Percentiles rank a stretch among this genome's conserved stretches.
phyloP scores from a whole-genome alignment of 2,888 invertebrate genomes.

The Epinotia bilunana region DNA sequence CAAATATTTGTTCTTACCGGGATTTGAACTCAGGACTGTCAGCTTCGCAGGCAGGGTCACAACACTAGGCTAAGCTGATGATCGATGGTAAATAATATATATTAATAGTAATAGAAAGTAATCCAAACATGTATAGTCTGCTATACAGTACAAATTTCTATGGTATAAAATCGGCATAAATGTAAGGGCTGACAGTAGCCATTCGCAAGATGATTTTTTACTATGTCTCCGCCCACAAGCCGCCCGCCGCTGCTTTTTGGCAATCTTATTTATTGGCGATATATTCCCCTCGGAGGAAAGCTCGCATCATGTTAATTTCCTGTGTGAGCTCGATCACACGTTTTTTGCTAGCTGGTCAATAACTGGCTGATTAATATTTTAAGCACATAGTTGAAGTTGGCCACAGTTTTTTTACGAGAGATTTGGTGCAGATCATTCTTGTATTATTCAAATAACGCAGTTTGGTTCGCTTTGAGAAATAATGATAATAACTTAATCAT shows the following conservation, averaged over 20 bases:
- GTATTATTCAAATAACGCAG: no score
- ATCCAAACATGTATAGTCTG: neutral
- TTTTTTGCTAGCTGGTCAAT: conserved; percentile 33
- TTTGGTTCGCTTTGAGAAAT: no score
- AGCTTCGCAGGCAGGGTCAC: no score
- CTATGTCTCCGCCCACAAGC: conserved; percentile 66
- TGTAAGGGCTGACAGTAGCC: conserved; percentile 44
- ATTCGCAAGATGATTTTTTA: conserved; percentile 69
- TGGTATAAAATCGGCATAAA: neutral
- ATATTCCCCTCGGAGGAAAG: conserved; percentile 72
- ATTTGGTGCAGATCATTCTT: no score
- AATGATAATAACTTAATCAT: no score
- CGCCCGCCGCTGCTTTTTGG: conserved; percentile 67
- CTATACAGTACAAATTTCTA: no score
- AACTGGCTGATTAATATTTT: conserved; percentile 21
- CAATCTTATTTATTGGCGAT: conserved; percentile 80
- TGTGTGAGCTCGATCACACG: conserved; percentile 58
- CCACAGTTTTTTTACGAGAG: neutral
- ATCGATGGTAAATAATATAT: no score
- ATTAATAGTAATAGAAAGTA: neutral
- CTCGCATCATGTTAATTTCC: conserved; percentile 81
- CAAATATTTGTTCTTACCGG: no score
- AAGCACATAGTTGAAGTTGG: conserved; percentile 2
- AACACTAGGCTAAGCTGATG: no score
- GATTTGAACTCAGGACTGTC: no score